Conservation (phyloP, 1,140 invertebrate species). For the Diuraphis noxia region DNA sequence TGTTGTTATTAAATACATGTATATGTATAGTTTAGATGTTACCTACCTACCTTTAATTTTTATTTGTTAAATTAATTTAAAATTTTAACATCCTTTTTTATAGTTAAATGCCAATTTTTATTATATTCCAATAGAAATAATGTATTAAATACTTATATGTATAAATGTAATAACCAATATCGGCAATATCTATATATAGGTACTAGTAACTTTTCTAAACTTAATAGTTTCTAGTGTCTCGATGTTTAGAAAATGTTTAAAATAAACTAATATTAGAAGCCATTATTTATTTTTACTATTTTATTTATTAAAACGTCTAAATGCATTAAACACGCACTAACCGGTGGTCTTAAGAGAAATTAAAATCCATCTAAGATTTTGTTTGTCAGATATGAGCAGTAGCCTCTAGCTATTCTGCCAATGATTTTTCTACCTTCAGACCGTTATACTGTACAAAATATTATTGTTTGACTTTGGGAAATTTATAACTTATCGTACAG, state of each 20-base stretch:
- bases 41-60: too few species aligned
- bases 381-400: not conserved
- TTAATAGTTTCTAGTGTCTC: not conserved
- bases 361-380: not conserved
- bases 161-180: not conserved
- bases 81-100: too few species aligned
- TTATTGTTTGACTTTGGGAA: not conserved
- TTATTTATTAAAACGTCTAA: not conserved
- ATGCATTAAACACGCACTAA: not conserved
- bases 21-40: too few species aligned
- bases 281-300: not conserved
- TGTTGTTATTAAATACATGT: too few species aligned
- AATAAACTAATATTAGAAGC: not conserved
- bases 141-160: not conserved
- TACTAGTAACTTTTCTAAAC: not conserved
- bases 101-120: not conserved
- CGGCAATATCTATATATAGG: too few species aligned
- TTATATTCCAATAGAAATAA: not conserved
- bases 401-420: not conserved
- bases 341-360: not conserved
- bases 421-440: not conserved
- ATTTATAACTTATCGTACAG: not conserved
- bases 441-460: not conserved
- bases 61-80: not conserved
- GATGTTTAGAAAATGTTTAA: not conserved